Base-by-base conservation (phyloP, 2,113 vertebrate species). In the Porphyrio hochstetteri region DNA sequence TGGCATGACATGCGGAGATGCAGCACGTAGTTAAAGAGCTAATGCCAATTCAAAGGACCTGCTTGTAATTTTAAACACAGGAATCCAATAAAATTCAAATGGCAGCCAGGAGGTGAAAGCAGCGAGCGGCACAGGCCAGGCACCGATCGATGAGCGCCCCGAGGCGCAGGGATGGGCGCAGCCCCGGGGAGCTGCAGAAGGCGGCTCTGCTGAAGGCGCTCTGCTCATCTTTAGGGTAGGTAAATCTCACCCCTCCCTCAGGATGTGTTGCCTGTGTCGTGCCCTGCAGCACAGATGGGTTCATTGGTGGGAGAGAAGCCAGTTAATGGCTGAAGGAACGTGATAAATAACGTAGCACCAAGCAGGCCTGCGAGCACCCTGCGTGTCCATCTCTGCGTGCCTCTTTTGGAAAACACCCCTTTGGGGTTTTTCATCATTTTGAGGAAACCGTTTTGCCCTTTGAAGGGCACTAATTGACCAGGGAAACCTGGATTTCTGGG, bases 1-100 rank as follows among this genome's bases (percentile, higher is more conserved):
- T 93, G 92, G 70, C 75, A 28, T 79, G 95, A 82, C 92, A 81
- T 6, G 3, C 15, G 29, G 84, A 92, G 96, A 95, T 95, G 93
- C 94, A 89, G 96, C 90, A 82, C 90, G 57, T 95, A 91, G 92
- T 93, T 71, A 93, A 96, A 85, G 82, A 81, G 74, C 85, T 82
- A 78, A 88, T 55, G 74, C 94, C 79, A 55, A 85, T 85, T 94
- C 59, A 44, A 48, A 89, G 81, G 82, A 92, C 87, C 95, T 96
- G 95, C 94, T 83, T 93, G 92, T 78, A 85, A 92, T 96, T 94
- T 93, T 72, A 90, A 94, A 63, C 31, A 42, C 61, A 67, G 46
- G 91, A 92, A 93, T 83, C 78, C 92, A 50, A 82, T 94, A 86
- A 86, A 87, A 81, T n/a, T 31, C 50, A 25, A 79, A 77, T 9